A percentile compares a stretch with the other conserved stretches of the same genome.
Evolutionary conservation across 92 coral and sea anemone genomes (phyloP).

Genomic region (Epizoanthus ramosus): DNA sequence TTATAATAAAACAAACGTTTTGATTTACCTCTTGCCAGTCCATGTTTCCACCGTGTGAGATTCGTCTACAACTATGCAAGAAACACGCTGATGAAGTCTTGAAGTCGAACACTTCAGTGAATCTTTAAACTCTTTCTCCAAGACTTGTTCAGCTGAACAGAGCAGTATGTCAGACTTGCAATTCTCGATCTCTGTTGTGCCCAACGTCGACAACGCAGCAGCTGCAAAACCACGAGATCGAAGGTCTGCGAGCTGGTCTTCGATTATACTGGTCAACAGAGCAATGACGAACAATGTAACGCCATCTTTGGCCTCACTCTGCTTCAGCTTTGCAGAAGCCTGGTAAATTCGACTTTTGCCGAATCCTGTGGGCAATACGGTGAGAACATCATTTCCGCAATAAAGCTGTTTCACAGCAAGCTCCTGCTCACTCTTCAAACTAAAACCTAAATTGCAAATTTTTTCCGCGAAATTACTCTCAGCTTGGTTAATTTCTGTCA

Average conservation of each 20-base stretch:
- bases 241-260: conserved; percentile 22
- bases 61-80: no score
- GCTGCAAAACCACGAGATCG: conserved; percentile 26
- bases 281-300: not conserved
- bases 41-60: no score
- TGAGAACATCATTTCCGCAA: conserved; percentile 2
- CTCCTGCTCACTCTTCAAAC: conserved; percentile 22
- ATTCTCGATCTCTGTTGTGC: conserved; percentile 4
- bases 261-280: conserved; percentile 8
- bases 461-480: no score
- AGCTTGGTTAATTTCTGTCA: no score
- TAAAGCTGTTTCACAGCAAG: conserved; percentile 17
- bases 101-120: not conserved
- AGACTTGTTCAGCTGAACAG: conserved; percentile 23
- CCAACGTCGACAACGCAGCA: conserved; percentile 15
- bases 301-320: not conserved
- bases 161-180: conserved; percentile 15
- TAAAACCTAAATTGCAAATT: conserved; percentile 16
- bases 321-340: not conserved
- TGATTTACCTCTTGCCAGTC: no score
- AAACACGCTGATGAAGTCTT: no score
- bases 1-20: no score
- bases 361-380: conserved; percentile 27
- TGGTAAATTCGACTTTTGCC: conserved; percentile 28
- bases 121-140: conserved; percentile 18